Evolutionary conservation across 2,113 vertebrate genomes (phyloP).

Genomic region (Fregetta grallaria): DNA sequence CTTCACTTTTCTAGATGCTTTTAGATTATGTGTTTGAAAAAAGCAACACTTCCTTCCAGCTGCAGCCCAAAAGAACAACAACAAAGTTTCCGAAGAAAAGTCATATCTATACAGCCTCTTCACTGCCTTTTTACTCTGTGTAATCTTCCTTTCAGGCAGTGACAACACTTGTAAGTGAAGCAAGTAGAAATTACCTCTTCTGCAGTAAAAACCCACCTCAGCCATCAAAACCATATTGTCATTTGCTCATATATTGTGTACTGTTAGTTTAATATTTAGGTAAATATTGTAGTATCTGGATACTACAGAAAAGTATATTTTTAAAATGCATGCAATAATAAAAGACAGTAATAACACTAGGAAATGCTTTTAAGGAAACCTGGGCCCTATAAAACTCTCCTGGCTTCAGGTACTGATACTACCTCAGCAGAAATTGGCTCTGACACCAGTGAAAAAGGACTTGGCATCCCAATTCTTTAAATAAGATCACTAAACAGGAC

Average conservation of each 20-base stretch:
- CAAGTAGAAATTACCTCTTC: neutral
- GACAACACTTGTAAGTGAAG: neutral
- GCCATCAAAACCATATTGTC: neutral
- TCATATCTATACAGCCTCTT: neutral
- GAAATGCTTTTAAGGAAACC: neutral
- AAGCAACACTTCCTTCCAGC: neutral
- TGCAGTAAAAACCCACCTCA: neutral
- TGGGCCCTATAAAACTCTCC: neutral
- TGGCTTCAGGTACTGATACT: neutral
- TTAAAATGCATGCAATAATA: neutral
- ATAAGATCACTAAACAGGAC: neutral
- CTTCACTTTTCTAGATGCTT: neutral
- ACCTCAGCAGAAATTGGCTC: neutral
- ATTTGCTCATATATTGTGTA: neutral
- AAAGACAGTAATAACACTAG: neutral
- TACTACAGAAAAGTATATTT: neutral
- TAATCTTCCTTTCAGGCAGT: neutral
- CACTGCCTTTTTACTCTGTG: neutral
- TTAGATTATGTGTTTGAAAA: neutral
- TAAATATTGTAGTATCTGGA: neutral
- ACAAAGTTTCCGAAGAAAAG: rapidly evolving
- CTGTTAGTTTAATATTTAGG: neutral
- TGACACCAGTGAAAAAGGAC: neutral
- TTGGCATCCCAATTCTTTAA: neutral
- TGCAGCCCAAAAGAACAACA: neutral